Percentiles rank a stretch among this genome's conserved stretches.
Conservation (phyloP, 2,888 invertebrate genomes). For the Drosophila sordidapex region DNA sequence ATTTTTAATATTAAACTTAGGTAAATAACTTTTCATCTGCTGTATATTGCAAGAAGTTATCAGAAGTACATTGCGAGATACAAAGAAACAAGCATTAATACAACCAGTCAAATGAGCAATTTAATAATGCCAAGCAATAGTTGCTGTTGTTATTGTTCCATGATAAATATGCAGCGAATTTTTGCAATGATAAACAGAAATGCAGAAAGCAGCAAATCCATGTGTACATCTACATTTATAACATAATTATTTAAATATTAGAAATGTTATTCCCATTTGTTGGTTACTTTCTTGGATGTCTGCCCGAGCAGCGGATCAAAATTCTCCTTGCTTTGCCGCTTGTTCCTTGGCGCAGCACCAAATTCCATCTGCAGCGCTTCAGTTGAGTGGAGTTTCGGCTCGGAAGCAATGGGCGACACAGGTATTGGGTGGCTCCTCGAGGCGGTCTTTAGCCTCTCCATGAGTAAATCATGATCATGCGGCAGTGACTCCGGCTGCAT, state of each 20-base stretch:
- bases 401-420: neutral
- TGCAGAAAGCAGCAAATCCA: neutral
- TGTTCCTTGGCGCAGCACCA: neutral
- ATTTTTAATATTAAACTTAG: neutral
- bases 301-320: neutral
- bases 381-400: neutral
- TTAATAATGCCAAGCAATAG: conserved; percentile 2
- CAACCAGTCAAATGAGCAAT: conserved; percentile 31
- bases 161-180: neutral
- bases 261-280: accelerated
- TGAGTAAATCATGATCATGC: neutral
- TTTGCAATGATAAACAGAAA: neutral
- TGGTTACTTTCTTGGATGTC: neutral
- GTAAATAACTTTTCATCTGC: neutral
- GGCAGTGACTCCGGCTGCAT: neutral
- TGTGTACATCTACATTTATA: neutral
- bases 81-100: neutral
- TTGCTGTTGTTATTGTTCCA: neutral
- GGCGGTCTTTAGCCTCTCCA: neutral
- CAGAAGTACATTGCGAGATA: neutral
- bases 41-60: neutral
- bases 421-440: no score
- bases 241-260: no score
- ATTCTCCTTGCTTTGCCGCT: neutral
- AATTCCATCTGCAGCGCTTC: neutral